Evolutionary conservation across 1,140 invertebrate species (phyloP).

Genomic region (Saxidomus purpurata): DNA sequence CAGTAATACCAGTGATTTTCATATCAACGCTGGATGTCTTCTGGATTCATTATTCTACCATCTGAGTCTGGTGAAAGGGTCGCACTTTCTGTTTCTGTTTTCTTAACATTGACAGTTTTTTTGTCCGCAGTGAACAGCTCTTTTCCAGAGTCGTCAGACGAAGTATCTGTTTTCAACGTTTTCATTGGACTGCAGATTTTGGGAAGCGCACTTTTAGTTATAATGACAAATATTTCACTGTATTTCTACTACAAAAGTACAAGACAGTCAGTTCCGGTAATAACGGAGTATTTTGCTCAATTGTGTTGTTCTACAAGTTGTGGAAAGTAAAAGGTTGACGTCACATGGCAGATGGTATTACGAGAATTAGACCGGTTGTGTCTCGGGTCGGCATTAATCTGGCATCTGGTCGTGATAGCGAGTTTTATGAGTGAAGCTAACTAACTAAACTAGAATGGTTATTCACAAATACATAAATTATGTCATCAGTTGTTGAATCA

Average conservation of each 20-base stretch:
- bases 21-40: slow-evolving; percentile 64
- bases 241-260: slow-evolving; percentile 23
- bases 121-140: slow-evolving; percentile 54
- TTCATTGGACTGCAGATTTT: slow-evolving; percentile 56
- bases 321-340: not conserved
- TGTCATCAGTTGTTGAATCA: too few species aligned
- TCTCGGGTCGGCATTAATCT: not conserved
- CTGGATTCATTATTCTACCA: slow-evolving; percentile 63
- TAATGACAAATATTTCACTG: slow-evolving; percentile 46
- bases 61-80: slow-evolving; percentile 67
- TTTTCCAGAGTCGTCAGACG: slow-evolving; percentile 66
- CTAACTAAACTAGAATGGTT: too few species aligned
- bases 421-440: not conserved
- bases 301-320: not conserved
- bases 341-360: slow-evolving; percentile 19
- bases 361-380: slow-evolving; percentile 19
- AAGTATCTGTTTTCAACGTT: slow-evolving; percentile 84
- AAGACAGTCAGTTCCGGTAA: not conserved
- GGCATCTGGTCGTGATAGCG: slow-evolving; percentile 19
- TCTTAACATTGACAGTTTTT: slow-evolving; percentile 70
- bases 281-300: not conserved
- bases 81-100: slow-evolving; percentile 64
- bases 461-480: not conserved
- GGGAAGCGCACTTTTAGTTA: slow-evolving; percentile 30
- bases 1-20: slow-evolving; percentile 59